Evolutionary conservation across 2,797 vertebrate genomes (phyloP).

Genomic region (Capromys pilorides): DNA sequence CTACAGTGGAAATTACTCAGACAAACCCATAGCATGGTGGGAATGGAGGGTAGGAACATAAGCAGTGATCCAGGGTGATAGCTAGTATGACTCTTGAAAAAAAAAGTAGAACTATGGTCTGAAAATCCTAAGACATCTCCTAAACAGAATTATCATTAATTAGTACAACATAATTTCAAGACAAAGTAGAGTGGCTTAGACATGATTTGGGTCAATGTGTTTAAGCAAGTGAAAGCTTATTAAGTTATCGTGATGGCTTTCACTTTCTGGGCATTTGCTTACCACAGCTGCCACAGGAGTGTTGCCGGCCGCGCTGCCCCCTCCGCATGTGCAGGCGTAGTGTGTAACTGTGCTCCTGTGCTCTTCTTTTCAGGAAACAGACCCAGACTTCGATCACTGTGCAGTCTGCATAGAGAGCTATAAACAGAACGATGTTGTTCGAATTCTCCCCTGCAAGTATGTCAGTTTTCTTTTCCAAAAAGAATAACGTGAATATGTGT

Average conservation of each 20-base stretch:
- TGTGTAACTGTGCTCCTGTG: slow-evolving; percentile 69
- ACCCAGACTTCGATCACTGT: slow-evolving; percentile 98
- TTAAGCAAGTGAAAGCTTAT: slow-evolving; percentile 11
- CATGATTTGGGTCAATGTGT: neutral
- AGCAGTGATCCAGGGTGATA: neutral
- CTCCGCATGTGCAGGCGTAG: too few species aligned
- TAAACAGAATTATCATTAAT: slow-evolving; percentile 24
- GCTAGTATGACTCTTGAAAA: neutral
- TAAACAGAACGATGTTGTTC: slow-evolving; percentile 97
- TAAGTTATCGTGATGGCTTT: neutral
- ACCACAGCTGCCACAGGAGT: neutral
- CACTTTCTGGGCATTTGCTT: neutral
- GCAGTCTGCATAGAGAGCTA: slow-evolving; percentile 98
- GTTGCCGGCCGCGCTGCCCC: neutral
- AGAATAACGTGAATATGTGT: neutral
- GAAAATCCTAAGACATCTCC: slow-evolving; percentile 25
- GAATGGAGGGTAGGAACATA: too few species aligned
- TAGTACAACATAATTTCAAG: slow-evolving; percentile 3
- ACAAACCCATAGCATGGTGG: rapidly evolving
- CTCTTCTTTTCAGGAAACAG: slow-evolving; percentile 92
- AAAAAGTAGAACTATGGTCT: neutral
- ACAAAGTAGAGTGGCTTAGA: neutral
- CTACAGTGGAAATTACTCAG: neutral
- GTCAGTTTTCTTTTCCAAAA: slow-evolving; percentile 78
- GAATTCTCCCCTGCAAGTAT: slow-evolving; percentile 98